phyloP scores from a whole-genome alignment of 2,888 invertebrate genomes.

The Mycalesis mineus region DNA sequence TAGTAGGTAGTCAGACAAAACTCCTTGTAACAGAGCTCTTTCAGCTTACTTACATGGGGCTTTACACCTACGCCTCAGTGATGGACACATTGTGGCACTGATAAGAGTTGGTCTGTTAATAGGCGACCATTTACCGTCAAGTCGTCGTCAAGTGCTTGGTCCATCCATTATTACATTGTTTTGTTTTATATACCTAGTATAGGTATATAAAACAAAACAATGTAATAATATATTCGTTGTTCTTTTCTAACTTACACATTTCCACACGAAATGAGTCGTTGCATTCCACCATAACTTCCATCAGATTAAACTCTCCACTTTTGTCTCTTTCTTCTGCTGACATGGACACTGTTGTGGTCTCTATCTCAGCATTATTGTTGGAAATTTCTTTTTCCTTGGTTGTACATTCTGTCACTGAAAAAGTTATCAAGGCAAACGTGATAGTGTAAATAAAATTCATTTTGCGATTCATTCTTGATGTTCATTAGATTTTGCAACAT shows the following conservation, averaged over 20 bases:
- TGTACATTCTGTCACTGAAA: slow-evolving; percentile 21
- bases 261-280: slow-evolving; percentile 76
- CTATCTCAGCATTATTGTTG: slow-evolving; percentile 7
- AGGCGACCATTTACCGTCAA: no score
- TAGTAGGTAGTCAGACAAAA: no score
- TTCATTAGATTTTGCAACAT: not conserved
- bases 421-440: slow-evolving; percentile 23
- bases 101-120: no score
- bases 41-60: no score
- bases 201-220: no score
- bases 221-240: no score
- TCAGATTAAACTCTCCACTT: slow-evolving; percentile 46
- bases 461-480: not conserved
- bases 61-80: no score
- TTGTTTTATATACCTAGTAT: no score
- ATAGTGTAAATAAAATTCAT: slow-evolving; percentile 24
- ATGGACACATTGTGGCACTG: no score
- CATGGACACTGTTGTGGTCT: not conserved
- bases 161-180: no score
- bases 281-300: slow-evolving; percentile 60
- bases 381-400: slow-evolving; percentile 15
- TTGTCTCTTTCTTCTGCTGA: slow-evolving; percentile 22
- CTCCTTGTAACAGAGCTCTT: no score
- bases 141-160: no score
- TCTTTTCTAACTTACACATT: slow-evolving; percentile 55